Conservation (phyloP, 2,888 invertebrate genomes). For the Nebria brevicollis region DNA sequence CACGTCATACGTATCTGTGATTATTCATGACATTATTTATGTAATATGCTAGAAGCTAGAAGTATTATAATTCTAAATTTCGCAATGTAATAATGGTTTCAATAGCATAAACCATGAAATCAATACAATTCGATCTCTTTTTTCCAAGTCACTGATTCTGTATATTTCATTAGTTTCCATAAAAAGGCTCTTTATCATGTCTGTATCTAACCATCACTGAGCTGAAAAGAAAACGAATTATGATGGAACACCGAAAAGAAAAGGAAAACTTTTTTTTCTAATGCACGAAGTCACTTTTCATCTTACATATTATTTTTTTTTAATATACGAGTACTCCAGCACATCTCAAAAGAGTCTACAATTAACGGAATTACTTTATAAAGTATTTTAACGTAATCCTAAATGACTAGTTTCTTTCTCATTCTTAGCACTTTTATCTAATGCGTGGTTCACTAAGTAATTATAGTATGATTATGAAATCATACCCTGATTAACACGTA, state of each 20-base stretch:
- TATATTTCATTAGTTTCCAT: not conserved
- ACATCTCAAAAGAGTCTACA: too few species aligned
- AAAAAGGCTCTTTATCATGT: not conserved
- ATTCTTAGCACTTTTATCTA: too few species aligned
- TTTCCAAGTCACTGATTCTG: not conserved
- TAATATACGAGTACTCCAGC: too few species aligned
- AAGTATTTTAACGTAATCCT: too few species aligned
- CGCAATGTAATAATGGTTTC: not conserved
- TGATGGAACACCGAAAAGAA: not conserved
- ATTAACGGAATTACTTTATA: too few species aligned
- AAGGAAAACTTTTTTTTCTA: not conserved
- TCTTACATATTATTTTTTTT: too few species aligned
- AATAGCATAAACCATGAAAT: not conserved
- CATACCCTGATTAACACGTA: too few species aligned
- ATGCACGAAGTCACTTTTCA: not conserved
- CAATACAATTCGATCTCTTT: not conserved
- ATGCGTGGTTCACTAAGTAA: too few species aligned
- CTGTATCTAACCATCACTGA: not conserved
- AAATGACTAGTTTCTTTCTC: too few species aligned
- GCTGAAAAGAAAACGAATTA: not conserved
- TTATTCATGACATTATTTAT: not conserved
- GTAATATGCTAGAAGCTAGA: not conserved
- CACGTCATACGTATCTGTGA: not conserved
- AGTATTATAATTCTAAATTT: not conserved
- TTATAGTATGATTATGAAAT: too few species aligned